phyloP scores from a whole-genome alignment of 2,888 invertebrate genomes.

The Tricholauxania praeusta region DNA sequence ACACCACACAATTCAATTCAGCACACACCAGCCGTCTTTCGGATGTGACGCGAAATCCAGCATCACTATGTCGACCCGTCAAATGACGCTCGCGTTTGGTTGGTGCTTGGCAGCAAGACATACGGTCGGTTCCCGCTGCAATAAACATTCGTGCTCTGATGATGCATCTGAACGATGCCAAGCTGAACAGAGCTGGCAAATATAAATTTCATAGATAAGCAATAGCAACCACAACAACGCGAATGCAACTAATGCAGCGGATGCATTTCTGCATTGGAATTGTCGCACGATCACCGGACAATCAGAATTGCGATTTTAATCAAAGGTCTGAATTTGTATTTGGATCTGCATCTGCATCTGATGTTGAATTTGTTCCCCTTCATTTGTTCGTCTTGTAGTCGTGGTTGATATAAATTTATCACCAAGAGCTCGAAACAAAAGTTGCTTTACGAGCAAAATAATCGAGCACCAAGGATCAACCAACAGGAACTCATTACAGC shows the following conservation, averaged over 20 bases:
- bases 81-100: conserved; percentile 2
- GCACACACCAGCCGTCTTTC: conserved; percentile 34
- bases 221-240: not conserved
- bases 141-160: conserved; percentile 12
- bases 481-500: conserved; percentile 6
- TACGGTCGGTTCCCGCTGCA: not conserved
- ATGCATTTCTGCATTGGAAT: conserved; percentile 1
- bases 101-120: not conserved
- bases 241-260: not conserved
- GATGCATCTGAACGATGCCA: conserved; percentile 3
- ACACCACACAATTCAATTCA: conserved; percentile 37
- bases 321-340: conserved; percentile 13
- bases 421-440: not conserved
- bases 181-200: conserved; percentile 2
- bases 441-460: not conserved
- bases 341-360: too few species aligned
- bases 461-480: not conserved
- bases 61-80: too few species aligned
- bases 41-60: not conserved
- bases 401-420: conserved; percentile 18
- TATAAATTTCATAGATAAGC: conserved; percentile 35
- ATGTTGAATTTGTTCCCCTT: conserved; percentile 18
- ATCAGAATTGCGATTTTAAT: conserved; percentile 24
- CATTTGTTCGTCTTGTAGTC: conserved; percentile 29
- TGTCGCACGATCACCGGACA: conserved; percentile 23